Conservation (phyloP, 2,113 vertebrate species). For the Oxyruncus cristatus region DNA sequence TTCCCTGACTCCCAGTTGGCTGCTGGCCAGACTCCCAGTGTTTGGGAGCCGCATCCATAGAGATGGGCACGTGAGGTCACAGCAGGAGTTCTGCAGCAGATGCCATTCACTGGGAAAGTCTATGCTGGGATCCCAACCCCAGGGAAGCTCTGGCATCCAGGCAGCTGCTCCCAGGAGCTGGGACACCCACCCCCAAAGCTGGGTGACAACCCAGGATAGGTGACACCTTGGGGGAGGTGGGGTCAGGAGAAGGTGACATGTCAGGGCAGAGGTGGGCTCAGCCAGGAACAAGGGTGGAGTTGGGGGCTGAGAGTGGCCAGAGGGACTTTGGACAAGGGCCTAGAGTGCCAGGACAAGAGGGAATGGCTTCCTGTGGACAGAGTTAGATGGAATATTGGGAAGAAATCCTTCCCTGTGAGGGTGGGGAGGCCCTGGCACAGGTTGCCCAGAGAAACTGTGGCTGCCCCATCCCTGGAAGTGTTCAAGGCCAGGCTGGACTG, state of each 20-base stretch:
- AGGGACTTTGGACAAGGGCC: not conserved
- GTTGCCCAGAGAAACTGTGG: not conserved
- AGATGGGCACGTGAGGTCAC: not conserved
- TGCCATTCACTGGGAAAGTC: not conserved
- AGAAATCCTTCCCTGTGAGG: not conserved
- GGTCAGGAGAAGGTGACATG: not conserved
- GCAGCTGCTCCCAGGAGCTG: not conserved
- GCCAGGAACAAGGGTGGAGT: not conserved
- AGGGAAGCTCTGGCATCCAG: not conserved
- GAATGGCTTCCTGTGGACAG: not conserved
- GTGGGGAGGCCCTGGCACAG: not conserved
- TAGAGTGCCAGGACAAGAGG: not conserved
- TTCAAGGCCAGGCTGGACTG: not conserved
- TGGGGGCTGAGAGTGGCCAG: not conserved
- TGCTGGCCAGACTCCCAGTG: not conserved
- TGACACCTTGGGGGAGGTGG: not conserved
- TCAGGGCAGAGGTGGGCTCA: not conserved
- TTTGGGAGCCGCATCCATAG: not conserved
- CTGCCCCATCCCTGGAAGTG: not conserved
- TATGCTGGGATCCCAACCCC: no score
- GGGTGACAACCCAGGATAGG: not conserved
- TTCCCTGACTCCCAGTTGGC: not conserved
- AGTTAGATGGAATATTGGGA: not conserved
- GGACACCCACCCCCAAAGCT: not conserved
- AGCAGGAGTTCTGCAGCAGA: not conserved